Evolutionary conservation across 2,113 vertebrate genomes (phyloP).

Genomic region (Eonycteris spelaea): DNA sequence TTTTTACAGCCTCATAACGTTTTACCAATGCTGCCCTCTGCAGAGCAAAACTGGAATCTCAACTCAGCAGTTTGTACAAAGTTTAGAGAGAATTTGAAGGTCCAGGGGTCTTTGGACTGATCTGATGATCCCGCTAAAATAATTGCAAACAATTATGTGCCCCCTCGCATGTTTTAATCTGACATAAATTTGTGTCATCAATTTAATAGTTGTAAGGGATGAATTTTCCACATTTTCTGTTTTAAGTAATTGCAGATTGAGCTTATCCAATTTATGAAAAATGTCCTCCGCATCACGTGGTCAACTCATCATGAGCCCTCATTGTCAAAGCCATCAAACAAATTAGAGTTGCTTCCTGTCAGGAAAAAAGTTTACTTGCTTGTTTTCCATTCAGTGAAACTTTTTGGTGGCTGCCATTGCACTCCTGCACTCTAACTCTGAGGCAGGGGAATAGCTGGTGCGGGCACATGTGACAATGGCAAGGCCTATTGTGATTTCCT

Average conservation of each 20-base stretch:
- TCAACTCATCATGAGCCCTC: background rate
- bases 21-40: slow-evolving; percentile 63
- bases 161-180: background rate
- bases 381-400: background rate
- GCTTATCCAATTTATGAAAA: background rate
- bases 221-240: background rate
- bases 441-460: background rate
- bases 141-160: background rate
- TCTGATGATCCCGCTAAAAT: background rate
- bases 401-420: background rate
- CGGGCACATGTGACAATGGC: background rate
- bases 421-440: background rate
- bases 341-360: background rate
- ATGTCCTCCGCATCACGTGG: background rate
- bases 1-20: background rate
- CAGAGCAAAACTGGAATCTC: slow-evolving; percentile 36
- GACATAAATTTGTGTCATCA: background rate
- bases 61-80: background rate
- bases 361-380: background rate
- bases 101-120: background rate
- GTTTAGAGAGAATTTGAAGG: background rate
- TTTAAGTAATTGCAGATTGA: background rate
- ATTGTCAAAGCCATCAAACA: background rate
- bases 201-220: background rate
- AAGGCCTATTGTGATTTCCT: background rate